These are phyloP conservation scores for Proterorhinus semilunaris DNA, from an alignment of 2,113 vertebrate genomes.

Conservation along the genomic window DNA sequence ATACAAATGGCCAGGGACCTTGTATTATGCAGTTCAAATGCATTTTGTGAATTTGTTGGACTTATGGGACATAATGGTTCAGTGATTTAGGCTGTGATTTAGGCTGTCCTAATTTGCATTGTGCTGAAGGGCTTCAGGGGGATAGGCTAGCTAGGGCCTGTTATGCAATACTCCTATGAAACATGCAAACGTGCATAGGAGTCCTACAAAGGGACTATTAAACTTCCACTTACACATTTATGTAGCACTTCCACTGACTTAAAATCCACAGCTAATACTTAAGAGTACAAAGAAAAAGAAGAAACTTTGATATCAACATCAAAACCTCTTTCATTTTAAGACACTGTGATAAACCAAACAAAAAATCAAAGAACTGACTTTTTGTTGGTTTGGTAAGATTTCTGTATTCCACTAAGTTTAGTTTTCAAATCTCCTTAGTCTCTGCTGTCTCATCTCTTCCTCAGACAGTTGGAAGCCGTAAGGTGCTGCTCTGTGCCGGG, in stretches of 20 bases:
- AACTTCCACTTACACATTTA: neutral
- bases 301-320: neutral
- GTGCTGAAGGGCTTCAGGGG: slow-evolving; percentile 33
- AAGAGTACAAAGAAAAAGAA: neutral
- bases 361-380: no score
- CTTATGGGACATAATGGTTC: slow-evolving; percentile 5
- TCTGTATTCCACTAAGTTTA: neutral
- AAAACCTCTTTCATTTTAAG: no score
- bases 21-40: neutral
- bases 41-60: neutral
- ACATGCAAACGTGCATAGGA: neutral
- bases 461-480: slow-evolving; percentile 46
- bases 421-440: neutral
- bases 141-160: slow-evolving; percentile 18
- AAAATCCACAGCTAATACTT: no score
- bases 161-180: slow-evolving; percentile 14
- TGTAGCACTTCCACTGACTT: no score
- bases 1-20: neutral
- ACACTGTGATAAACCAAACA: no score
- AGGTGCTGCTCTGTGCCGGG: slow-evolving; percentile 21
- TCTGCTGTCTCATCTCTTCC: slow-evolving; percentile 65
- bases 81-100: slow-evolving; percentile 38
- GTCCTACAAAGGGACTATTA: neutral
- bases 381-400: no score
- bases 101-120: slow-evolving; percentile 49